A percentile compares a stretch with the other conserved stretches of the same genome.
Evolutionary conservation across 2,888 invertebrate genomes (phyloP).

Genomic region (Flexamia atlantica): DNA sequence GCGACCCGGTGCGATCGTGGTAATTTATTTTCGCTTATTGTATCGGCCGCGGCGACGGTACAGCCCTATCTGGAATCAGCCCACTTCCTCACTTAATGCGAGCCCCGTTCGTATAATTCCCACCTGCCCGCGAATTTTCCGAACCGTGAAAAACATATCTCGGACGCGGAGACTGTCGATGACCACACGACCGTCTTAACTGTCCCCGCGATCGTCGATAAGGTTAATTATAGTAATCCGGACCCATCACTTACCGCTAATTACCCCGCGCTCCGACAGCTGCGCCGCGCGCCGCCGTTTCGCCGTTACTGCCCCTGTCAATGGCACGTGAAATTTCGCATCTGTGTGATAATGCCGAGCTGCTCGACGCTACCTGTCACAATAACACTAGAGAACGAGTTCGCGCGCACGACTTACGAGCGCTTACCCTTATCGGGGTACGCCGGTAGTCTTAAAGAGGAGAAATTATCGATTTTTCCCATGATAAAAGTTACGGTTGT

Average conservation of each 20-base stretch:
- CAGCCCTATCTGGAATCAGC: slow-evolving; percentile 56
- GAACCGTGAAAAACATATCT: slow-evolving; percentile 66
- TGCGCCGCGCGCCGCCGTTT: background rate
- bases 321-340: slow-evolving; percentile 39
- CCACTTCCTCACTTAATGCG: slow-evolving; percentile 62
- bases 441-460: background rate
- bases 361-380: slow-evolving; percentile 18
- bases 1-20: slow-evolving; percentile 47
- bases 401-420: slow-evolving; percentile 14
- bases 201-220: slow-evolving; percentile 35
- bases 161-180: slow-evolving; percentile 28
- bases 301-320: slow-evolving; percentile 21
- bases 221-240: slow-evolving; percentile 45
- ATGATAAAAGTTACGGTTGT: background rate
- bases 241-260: slow-evolving; percentile 48
- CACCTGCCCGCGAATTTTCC: slow-evolving; percentile 64
- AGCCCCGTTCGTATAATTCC: slow-evolving; percentile 64
- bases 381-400: slow-evolving; percentile 23
- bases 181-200: background rate
- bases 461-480: background rate
- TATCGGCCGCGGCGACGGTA: slow-evolving; percentile 48
- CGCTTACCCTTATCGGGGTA: background rate
- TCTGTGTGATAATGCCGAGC: slow-evolving; percentile 31
- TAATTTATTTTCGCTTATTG: slow-evolving; percentile 57
- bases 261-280: slow-evolving; percentile 9